phyloP scores from a whole-genome alignment of 2,888 invertebrate genomes.

The Nephrotoma guestfalica region DNA sequence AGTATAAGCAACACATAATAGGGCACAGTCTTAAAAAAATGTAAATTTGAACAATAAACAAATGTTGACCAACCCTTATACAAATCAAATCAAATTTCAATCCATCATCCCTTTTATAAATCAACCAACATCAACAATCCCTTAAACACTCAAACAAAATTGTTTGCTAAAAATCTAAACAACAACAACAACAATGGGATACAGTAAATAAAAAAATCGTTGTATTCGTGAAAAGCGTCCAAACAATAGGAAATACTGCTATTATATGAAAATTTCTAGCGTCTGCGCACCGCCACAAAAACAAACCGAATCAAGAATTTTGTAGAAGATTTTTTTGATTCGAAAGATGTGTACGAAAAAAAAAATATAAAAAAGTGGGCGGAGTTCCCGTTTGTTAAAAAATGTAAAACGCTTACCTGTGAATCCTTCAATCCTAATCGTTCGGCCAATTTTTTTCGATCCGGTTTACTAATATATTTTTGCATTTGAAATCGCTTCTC shows the following conservation, averaged over 20 bases:
- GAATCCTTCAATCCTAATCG: constrained; percentile 93
- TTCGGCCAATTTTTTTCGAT: constrained; percentile 91
- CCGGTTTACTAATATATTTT: constrained; percentile 97
- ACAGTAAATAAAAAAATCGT: neutral
- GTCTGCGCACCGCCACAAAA: constrained; percentile 21
- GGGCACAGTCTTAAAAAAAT: no score
- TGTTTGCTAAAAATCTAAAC: neutral
- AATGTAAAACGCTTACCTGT: constrained; percentile 50
- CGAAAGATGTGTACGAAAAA: neutral
- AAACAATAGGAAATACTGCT: neutral
- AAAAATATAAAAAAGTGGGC: neutral
- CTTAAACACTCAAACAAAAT: neutral
- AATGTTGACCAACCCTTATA: no score
- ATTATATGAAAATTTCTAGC: constrained; percentile 10
- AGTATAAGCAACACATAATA: no score
- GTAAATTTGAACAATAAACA: no score
- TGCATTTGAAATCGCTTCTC: constrained; percentile 93
- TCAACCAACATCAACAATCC: neutral
- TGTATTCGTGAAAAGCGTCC: neutral
- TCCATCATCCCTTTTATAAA: no score
- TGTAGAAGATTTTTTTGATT: neutral
- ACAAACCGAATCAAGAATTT: neutral
- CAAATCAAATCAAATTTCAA: no score
- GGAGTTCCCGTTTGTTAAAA: neutral
- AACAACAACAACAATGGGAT: neutral